Evolutionary conservation across 2,113 vertebrate genomes (phyloP), one percentile per base, ranked within the genome.

Genomic region (Hipposideros armiger): DNA sequence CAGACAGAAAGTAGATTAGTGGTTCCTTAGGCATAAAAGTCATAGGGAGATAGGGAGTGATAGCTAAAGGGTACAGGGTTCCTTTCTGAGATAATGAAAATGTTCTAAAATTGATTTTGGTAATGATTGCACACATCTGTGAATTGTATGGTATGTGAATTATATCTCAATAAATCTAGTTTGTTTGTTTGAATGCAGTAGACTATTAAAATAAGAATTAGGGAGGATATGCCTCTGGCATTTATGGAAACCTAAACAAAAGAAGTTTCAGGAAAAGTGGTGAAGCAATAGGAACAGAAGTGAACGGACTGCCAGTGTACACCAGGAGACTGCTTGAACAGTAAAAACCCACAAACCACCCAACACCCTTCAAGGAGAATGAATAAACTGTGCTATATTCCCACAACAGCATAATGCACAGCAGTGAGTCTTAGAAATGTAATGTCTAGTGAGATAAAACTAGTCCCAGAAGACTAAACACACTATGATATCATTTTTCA

Each of bases 171-270:
- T 62, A 69, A 62, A 77, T 32, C 45, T 28, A 40, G 36, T 72
- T 42, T 70, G 67, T 42, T 72, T 72, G 36, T 72, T 42, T 42
- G 36, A 72, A 93, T 40, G 22, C 56, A 28, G 58, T 30, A 77
- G 30, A 86, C 54, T 40, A 94, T 64, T 86, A 67, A 83, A 77
- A 77, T 72, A 73, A 90, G 36, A 76, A 88, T 17, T 24, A 14
- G 60, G 42, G 58, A 91, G 7, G 36, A 64, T 13, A 36, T 36
- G 26, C 19, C 45, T 60, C 85, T 92, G 52, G 30, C 50, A 74
- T 54, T 92, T 30, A 30, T 9, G 13, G 73, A 94, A 74, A 80
- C 32, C 40, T 52, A 72, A 83, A 62, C 26, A 76, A 54, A 67
- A 58, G 36, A 76, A 30, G 30, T 70, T 85, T 80, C 7, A 2